These are phyloP conservation scores for Turdus rufiventris DNA, from an alignment of 2,113 vertebrate species.

Conservation along the genomic window DNA sequence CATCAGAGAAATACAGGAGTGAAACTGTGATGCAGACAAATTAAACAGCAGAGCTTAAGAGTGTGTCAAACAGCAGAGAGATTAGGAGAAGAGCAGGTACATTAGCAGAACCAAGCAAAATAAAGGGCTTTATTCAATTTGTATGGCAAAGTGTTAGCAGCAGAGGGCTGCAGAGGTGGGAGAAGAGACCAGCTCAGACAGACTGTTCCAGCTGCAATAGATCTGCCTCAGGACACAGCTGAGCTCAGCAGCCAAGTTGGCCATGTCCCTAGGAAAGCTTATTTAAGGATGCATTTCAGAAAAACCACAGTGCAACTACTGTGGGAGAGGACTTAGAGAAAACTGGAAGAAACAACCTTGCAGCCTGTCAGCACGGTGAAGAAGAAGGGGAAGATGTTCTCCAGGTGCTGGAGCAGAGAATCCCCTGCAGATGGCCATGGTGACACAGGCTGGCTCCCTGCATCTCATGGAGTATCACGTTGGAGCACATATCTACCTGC, in stretches of 20 bases:
- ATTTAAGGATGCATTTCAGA: background rate
- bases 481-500: background rate
- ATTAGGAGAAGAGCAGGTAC: background rate
- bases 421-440: background rate
- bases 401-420: background rate
- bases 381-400: too few species aligned
- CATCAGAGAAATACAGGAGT: background rate
- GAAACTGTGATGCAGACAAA: background rate
- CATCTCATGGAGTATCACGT: rapidly evolving
- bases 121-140: background rate
- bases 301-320: background rate
- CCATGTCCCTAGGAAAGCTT: background rate
- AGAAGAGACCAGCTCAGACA: background rate
- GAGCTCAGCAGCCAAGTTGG: background rate
- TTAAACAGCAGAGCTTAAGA: background rate
- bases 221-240: background rate
- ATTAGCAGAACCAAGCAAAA: background rate
- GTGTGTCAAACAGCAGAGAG: background rate
- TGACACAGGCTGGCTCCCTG: too few species aligned
- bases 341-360: background rate
- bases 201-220: background rate
- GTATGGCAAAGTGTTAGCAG: background rate
- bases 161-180: background rate
- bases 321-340: background rate
- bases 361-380: background rate